Conservation (phyloP, 2,888 invertebrate species). For the Cheiracanthium punctorium region DNA sequence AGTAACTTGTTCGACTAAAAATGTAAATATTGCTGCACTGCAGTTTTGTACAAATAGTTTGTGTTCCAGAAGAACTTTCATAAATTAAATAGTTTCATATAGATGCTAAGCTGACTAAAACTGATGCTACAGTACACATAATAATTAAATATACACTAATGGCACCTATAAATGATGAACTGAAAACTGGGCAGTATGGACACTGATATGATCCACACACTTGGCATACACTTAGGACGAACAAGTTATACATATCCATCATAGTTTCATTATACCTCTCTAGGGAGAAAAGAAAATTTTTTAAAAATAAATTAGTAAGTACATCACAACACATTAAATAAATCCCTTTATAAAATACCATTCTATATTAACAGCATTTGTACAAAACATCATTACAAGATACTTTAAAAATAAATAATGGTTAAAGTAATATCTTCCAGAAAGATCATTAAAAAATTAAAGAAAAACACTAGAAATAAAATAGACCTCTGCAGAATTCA, state of each 20-base stretch:
- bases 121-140: not conserved
- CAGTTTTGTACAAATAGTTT: not conserved
- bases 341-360: no score
- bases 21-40: not conserved
- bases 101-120: not conserved
- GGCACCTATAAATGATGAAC: slow-evolving; percentile 28
- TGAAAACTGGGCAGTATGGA: slow-evolving; percentile 85
- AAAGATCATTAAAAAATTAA: no score
- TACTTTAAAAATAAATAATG: no score
- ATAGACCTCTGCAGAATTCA: no score
- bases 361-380: no score
- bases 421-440: no score
- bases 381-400: no score
- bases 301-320: no score
- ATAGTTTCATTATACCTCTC: slow-evolving; percentile 94
- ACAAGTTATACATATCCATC: slow-evolving; percentile 90
- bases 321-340: no score
- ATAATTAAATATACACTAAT: not conserved
- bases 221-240: slow-evolving; percentile 92
- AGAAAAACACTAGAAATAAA: no score
- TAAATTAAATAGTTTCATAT: not conserved
- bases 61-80: not conserved
- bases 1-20: no score
- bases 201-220: slow-evolving; percentile 96
- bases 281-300: slow-evolving; percentile 78